phyloP scores from a whole-genome alignment of 2,888 invertebrate genomes.

The Brachyopa scutellaris region DNA sequence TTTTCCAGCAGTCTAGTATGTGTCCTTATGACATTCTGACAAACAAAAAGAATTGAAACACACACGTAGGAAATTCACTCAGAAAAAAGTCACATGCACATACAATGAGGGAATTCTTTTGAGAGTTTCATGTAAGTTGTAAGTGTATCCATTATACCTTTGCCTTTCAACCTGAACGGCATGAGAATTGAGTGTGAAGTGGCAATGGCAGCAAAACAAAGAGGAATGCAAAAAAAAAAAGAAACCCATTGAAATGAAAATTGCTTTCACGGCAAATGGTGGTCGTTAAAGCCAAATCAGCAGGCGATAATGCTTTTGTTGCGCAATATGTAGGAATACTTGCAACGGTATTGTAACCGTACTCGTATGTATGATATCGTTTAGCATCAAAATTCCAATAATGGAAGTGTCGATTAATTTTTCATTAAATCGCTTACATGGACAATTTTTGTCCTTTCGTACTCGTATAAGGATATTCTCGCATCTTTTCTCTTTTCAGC shows the following conservation, averaged over 20 bases:
- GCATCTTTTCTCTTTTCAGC: no score
- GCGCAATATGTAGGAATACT: background rate
- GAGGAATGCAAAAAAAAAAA: background rate
- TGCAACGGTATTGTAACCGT: background rate
- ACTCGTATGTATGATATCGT: background rate
- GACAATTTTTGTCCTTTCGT: no score
- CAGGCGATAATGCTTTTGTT: background rate
- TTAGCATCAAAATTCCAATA: constrained; percentile 14
- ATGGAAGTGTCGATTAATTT: constrained; percentile 47
- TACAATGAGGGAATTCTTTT: background rate
- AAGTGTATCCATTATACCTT: constrained; percentile 22
- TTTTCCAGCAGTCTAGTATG: constrained; percentile 12
- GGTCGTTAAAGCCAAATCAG: constrained; percentile 32
- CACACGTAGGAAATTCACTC: background rate
- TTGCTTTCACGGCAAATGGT: constrained; percentile 33
- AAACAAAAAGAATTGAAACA: background rate
- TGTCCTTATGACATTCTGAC: constrained; percentile 19
- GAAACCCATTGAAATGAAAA: constrained; percentile 30
- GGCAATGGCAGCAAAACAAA: constrained; percentile 4
- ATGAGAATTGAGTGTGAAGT: background rate
- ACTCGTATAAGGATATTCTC: no score
- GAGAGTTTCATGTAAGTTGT: constrained; percentile 5
- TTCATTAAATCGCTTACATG: constrained; percentile 28
- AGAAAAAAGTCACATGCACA: background rate
- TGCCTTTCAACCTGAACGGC: background rate